Evolutionary conservation across 2,797 vertebrate species (phyloP), one percentile per base, ranked within the genome.

Genomic region (Luscinia luscinia): DNA sequence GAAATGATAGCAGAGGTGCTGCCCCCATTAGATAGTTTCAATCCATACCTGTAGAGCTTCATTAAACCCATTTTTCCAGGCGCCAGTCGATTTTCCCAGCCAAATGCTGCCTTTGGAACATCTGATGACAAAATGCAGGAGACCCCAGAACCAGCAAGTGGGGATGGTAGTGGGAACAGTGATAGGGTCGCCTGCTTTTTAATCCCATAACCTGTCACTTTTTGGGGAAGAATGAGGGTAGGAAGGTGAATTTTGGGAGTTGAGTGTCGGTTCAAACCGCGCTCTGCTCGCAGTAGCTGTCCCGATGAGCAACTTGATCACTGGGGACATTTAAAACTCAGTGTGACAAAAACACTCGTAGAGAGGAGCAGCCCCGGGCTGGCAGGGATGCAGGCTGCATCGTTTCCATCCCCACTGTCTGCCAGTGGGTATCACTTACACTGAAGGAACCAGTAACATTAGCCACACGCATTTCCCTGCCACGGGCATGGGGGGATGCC

Each of bases 371-470:
- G 86, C 55, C 84, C 85, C 0, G 9, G 81, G 59, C 83, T 96
- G 93, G 90, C 85, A 79, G 82, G 79, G 87, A 64, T 67, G 52
- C 6, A 41, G 58, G 75, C 74, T 41, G 84, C 91, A 93, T 87
- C 74, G 66, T 95, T 95, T 95, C 93, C 92, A 94, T 94, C 82
- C 62, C 54, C 1, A 0, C 84, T 54, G 90, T 69, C 94, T 94
- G 90, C 85, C 79, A 91, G 61, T 3, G 17, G 64, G 70, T 90
- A 90, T 93, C 86, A 2, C 92, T 91, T 96, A 94, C 93, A 69
- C 93, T 68, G 48, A 80, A 86, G 91, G 91, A 95, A 96, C 93
- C 81, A 63, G 92, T 55, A 94, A 87, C 82, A 57, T 62, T 85
- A 92, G 70, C 96, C 95, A 84, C 82, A 63, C 10, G 67, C 86